Evolutionary conservation across 2,888 invertebrate species (phyloP), one percentile per base, ranked within the genome.

Genomic region (Andricus curvator): DNA sequence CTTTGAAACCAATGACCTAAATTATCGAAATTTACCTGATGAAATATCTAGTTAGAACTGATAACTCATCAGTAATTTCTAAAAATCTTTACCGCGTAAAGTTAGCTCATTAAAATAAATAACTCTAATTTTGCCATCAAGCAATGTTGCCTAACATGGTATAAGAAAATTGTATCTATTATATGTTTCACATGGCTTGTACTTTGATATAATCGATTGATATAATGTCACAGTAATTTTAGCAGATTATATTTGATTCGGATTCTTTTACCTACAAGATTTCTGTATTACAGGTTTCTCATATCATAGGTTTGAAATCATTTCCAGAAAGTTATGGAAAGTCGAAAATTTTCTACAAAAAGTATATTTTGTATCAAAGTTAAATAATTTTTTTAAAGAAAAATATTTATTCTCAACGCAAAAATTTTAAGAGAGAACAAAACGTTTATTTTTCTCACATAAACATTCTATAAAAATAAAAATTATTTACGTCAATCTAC

Each of bases 191-290:
- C n/a, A 8, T 25, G 44, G 44, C 48, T 68, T 68, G 68, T 44
- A 68, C 68, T 48, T 68, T 68, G 68, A 68, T 68, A 68, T 48
- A 22, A 44, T 68, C 68, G 44, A 68, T 68, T 68, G 48, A 25
- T 68, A 44, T 68, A 68, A 68, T 68, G 68, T 68, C 68, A 48
- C 68, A 48, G 68, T 44, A 48, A 44, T 68, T 44, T 44, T 15
- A 68, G 48, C 22, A 22, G n/a, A 48, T 11, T 60, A 22, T 56
- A 56, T 20, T 51, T 6, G 15, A 9, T 1, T 56, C 4, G 6
- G 20, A 20, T 51, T 51, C 5, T 51, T 17, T 51, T 51, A 1
- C 1, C 0, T 44, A 15, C 15, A 44, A 51, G 51, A 51, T 51
- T 51, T 51, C 51, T 51, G 2, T 20, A 51, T 44, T 44, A 15